These are phyloP conservation scores for Neoscelio sp. DNA, from an alignment of 2,888 invertebrate species.

Conservation along the genomic window DNA sequence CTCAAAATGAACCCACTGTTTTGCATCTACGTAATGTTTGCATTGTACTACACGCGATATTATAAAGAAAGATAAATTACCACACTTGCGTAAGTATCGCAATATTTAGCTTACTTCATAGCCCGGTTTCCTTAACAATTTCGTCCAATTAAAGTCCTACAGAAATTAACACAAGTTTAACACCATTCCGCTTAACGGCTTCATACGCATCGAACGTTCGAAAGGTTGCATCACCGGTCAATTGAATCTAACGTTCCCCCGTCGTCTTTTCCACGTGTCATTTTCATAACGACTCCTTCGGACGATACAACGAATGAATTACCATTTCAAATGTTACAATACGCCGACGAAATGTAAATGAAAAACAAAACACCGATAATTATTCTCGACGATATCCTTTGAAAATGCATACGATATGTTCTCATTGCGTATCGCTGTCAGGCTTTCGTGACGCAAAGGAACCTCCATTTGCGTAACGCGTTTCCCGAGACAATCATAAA, in stretches of 20 bases:
- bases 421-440: neutral
- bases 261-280: too few species aligned
- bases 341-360: too few species aligned
- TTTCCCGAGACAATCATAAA: conserved; percentile 10
- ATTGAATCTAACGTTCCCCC: too few species aligned
- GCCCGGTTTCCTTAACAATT: conserved; percentile 32
- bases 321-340: neutral
- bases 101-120: conserved; percentile 46
- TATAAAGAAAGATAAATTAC: conserved; percentile 50
- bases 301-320: neutral
- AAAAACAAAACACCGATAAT: too few species aligned
- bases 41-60: conserved; percentile 12
- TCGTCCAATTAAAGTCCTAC: conserved; percentile 25
- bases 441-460: conserved; percentile 4
- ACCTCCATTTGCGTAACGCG: conserved; percentile 15
- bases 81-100: conserved; percentile 29
- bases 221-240: neutral
- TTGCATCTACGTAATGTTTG: conserved; percentile 7
- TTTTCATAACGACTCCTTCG: too few species aligned
- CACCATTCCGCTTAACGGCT: conserved; percentile 1
- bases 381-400: conserved; percentile 5
- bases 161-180: conserved; percentile 32
- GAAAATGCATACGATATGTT: conserved; percentile 12
- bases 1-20: conserved; percentile 28
- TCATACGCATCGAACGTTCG: too few species aligned